These are phyloP conservation scores for Cyanoderma ruficeps DNA, from an alignment of 2,113 vertebrate species.

Conservation along the genomic window DNA sequence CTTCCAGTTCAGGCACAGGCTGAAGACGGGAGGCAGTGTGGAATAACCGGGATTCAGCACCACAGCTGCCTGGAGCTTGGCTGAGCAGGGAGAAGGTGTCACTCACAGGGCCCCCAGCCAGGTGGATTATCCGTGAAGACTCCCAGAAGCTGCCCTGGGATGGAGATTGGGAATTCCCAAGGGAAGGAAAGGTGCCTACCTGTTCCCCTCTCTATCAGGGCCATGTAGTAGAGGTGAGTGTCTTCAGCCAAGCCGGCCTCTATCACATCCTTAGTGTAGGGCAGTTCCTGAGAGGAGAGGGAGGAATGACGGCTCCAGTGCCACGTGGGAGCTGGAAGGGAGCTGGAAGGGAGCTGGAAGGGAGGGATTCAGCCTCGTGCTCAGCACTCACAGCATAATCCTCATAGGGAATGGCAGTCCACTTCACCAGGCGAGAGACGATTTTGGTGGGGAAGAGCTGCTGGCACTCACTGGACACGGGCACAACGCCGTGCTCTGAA, in stretches of 20 bases:
- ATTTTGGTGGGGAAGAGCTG: slow-evolving; percentile 93
- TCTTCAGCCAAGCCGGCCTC: slow-evolving; percentile 87
- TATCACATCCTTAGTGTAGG: slow-evolving; percentile 85
- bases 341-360: background rate
- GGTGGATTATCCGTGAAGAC: fast-evolving
- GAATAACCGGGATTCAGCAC: slow-evolving; percentile 92
- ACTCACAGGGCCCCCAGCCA: background rate
- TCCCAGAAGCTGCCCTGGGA: background rate
- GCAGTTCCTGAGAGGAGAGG: slow-evolving; percentile 77
- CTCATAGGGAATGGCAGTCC: slow-evolving; percentile 82
- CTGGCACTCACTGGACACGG: slow-evolving; percentile 90
- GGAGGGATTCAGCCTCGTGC: fast-evolving
- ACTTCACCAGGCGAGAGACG: slow-evolving; percentile 87
- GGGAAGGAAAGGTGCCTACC: slow-evolving; percentile 56
- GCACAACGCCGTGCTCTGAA: slow-evolving; percentile 91
- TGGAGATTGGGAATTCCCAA: background rate
- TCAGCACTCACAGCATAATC: slow-evolving; percentile 83
- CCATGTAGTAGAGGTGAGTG: slow-evolving; percentile 90
- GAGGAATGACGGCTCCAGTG: background rate
- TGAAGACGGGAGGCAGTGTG: slow-evolving; percentile 88
- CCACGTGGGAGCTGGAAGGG: fast-evolving
- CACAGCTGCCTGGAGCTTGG: slow-evolving; percentile 86
- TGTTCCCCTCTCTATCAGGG: slow-evolving; percentile 90
- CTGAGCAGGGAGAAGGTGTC: slow-evolving; percentile 57
- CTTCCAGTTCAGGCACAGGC: slow-evolving; percentile 95